A percentile compares a stretch with the other conserved stretches of the same genome.
Conservation (phyloP, 53 echinoderm and acorn worm genomes). For the Paracentrotus lividus region DNA sequence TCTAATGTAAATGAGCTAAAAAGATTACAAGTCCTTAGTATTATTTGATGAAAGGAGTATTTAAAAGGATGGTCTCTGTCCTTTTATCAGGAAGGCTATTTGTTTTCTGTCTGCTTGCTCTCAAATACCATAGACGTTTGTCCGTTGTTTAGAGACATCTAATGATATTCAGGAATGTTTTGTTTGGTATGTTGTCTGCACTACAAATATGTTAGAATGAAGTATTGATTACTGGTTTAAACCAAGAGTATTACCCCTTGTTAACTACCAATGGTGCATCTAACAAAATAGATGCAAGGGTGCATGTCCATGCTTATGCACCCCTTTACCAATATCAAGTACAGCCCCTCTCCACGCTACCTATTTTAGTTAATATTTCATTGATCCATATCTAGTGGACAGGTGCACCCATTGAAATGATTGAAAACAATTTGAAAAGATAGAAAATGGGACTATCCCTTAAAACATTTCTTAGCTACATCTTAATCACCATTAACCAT, state of each 20-base stretch:
- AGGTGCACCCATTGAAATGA: background rate
- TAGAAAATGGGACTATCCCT: too few relatives aligned
- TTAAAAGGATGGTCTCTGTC: background rate
- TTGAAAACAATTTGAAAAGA: background rate
- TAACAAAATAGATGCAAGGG: background rate
- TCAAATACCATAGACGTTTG: background rate
- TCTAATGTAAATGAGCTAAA: background rate
- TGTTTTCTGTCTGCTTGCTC: background rate
- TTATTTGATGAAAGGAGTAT: background rate
- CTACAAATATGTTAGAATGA: background rate
- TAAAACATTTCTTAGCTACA: too few relatives aligned
- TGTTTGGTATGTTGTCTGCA: background rate
- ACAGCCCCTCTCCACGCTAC: background rate
- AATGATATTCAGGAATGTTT: constrained; percentile 42
- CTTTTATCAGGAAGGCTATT: background rate
- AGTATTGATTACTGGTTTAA: background rate
- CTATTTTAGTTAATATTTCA: background rate
- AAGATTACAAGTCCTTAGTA: background rate
- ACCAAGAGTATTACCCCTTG: background rate
- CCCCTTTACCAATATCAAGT: background rate
- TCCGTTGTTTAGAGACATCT: background rate
- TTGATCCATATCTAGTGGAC: background rate
- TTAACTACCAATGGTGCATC: background rate
- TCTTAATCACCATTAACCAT: background rate
- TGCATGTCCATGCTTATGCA: background rate